A percentile compares a stretch with the other conserved stretches of the same genome.
Evolutionary conservation across 2,888 invertebrate species (phyloP).

Genomic region (Acrocyrtus sp.): DNA sequence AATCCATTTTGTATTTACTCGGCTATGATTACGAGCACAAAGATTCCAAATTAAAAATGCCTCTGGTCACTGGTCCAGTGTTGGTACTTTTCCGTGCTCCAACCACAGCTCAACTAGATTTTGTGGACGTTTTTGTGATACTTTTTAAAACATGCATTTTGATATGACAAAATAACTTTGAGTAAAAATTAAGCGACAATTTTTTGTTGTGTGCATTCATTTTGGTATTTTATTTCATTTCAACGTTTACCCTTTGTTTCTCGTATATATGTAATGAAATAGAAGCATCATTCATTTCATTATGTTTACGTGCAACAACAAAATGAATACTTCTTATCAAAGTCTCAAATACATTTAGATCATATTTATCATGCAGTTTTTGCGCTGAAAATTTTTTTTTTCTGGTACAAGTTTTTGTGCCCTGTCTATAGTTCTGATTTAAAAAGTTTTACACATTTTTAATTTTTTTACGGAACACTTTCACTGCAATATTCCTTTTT

Average conservation of each 20-base stretch:
- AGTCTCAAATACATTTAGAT: neutral
- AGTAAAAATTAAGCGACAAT: neutral
- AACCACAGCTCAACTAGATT: neutral
- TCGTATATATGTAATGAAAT: slow-evolving; percentile 32
- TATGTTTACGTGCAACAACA: slow-evolving; percentile 12
- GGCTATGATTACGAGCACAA: too few species aligned
- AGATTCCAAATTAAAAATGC: too few species aligned
- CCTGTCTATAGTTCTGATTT: slow-evolving; percentile 39
- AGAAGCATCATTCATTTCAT: slow-evolving; percentile 16
- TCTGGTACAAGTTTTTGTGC: slow-evolving; percentile 47
- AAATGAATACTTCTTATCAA: slow-evolving; percentile 6
- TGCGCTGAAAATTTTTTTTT: slow-evolving; percentile 12
- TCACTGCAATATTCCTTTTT: too few species aligned
- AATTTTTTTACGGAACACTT: too few species aligned
- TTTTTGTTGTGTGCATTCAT: neutral
- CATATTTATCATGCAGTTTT: slow-evolving; percentile 11
- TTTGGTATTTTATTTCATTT: neutral
- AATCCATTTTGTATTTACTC: too few species aligned
- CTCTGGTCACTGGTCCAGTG: slow-evolving; percentile 16
- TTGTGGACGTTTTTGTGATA: neutral
- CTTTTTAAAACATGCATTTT: neutral
- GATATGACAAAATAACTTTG: neutral
- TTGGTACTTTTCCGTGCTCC: neutral
- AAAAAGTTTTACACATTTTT: too few species aligned
- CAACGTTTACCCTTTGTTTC: slow-evolving; percentile 21